These are phyloP conservation scores for Paralinhomoeus sp. DNA, from an alignment of 2,888 invertebrate species.

Conservation along the genomic window DNA sequence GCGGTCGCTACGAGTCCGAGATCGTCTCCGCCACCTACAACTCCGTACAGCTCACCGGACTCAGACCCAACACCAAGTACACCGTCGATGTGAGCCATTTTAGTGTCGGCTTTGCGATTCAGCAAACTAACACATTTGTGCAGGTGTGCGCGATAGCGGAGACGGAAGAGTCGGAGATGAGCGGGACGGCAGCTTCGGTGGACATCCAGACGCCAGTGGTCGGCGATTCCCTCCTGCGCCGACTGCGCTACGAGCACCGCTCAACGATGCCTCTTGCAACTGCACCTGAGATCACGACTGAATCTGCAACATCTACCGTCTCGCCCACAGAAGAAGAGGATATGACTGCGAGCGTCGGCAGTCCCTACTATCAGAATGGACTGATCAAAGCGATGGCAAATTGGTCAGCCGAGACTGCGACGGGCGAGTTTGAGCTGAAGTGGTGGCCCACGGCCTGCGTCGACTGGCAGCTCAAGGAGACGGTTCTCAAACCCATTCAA, in stretches of 20 bases:
- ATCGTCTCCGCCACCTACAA: not conserved
- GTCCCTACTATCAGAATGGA: constrained; percentile 14
- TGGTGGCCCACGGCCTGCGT: too few relatives aligned
- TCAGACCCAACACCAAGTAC: constrained; percentile 14
- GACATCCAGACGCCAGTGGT: too few relatives aligned
- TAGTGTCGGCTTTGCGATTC: not conserved
- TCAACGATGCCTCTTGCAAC: not conserved
- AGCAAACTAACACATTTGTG: not conserved
- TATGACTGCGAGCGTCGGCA: too few relatives aligned
- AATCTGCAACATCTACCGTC: not conserved
- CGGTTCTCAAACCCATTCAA: too few relatives aligned
- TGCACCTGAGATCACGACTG: not conserved
- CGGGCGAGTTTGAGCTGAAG: too few relatives aligned
- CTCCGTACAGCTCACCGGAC: constrained; percentile 5
- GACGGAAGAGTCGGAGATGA: constrained; percentile 15
- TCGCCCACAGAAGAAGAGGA: not conserved
- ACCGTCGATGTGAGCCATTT: constrained; percentile 13
- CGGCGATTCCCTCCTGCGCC: not conserved
- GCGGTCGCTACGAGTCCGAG: not conserved
- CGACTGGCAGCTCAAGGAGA: too few relatives aligned
- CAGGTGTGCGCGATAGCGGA: constrained; percentile 17
- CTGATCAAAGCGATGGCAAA: constrained; percentile 12
- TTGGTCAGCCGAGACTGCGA: constrained; percentile 8
- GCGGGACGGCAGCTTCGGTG: constrained; percentile 17
- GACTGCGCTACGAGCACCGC: too few relatives aligned